phyloP scores from a whole-genome alignment of 2,888 invertebrate species.

The Trissoscelio sp. region DNA sequence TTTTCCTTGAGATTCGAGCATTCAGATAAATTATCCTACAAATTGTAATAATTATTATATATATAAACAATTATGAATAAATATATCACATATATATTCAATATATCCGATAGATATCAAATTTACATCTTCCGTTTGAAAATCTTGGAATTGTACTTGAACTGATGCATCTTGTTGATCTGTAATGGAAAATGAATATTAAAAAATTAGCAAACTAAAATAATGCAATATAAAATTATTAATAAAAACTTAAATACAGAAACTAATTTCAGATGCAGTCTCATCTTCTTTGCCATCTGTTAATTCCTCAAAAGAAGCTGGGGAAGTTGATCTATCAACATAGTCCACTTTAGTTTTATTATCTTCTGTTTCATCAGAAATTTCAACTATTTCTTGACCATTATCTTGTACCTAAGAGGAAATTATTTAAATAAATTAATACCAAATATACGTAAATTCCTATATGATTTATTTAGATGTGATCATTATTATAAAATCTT shows the following conservation, averaged over 20 bases:
- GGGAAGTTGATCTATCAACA: not conserved
- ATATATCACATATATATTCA: not conserved
- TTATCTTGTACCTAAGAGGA: not conserved
- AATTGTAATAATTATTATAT: not conserved
- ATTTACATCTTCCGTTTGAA: not conserved
- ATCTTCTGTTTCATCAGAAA: not conserved
- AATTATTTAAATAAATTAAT: not conserved
- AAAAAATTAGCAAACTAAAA: not conserved
- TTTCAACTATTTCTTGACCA: not conserved
- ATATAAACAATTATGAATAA: not conserved
- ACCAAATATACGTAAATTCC: not conserved
- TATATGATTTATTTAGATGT: too few relatives aligned
- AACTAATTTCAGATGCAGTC: not conserved
- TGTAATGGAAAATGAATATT: not conserved
- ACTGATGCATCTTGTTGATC: slow-evolving; percentile 34
- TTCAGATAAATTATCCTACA: slow-evolving; percentile 18
- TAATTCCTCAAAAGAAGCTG: not conserved
- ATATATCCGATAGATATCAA: slow-evolving; percentile 1
- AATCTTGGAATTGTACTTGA: slow-evolving; percentile 12
- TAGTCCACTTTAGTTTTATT: not conserved
- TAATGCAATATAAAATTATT: too few relatives aligned
- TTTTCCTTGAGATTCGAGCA: slow-evolving; percentile 10
- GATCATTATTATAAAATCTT: too few relatives aligned
- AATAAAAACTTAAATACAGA: slow-evolving; percentile 3
- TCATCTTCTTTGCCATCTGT: not conserved